phyloP scores from a whole-genome alignment of 2,888 invertebrate species.

The Heliconius hortense region DNA sequence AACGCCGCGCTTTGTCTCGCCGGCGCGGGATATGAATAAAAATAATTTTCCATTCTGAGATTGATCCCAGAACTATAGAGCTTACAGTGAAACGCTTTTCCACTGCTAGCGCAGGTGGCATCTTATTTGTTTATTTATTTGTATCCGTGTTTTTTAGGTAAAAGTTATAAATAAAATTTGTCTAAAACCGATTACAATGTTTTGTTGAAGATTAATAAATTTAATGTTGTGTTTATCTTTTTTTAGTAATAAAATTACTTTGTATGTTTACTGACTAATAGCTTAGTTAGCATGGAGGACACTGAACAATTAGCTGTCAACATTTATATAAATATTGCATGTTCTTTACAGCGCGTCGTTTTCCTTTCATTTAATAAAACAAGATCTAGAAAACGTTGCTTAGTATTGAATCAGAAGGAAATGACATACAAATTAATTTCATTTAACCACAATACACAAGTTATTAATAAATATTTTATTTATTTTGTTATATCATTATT shows the following conservation, averaged over 20 bases:
- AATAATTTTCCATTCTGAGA: too few species aligned
- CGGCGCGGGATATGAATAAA: too few species aligned
- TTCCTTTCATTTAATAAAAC: neutral
- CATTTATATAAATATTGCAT: conserved; percentile 3
- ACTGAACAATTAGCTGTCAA: conserved; percentile 13
- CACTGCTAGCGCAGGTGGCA: too few species aligned
- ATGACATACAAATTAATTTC: conserved; percentile 26
- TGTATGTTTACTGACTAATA: neutral
- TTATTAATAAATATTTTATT: conserved; percentile 34
- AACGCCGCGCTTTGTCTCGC: too few species aligned
- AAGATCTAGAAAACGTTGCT: conserved; percentile 2
- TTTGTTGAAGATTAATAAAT: neutral
- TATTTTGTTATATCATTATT: conserved; percentile 24
- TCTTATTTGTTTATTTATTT: too few species aligned
- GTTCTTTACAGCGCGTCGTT: neutral
- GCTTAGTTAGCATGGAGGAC: too few species aligned
- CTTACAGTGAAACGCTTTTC: too few species aligned
- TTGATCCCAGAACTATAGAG: too few species aligned
- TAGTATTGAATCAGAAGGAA: neutral
- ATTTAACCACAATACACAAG: conserved; percentile 20
- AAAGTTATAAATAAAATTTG: too few species aligned
- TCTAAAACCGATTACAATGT: neutral
- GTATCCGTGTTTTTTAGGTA: too few species aligned
- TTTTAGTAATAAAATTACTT: neutral
- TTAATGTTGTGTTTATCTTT: neutral